Evolutionary conservation across 2,888 invertebrate genomes (phyloP).

Genomic region (Drosophila mercatorum): DNA sequence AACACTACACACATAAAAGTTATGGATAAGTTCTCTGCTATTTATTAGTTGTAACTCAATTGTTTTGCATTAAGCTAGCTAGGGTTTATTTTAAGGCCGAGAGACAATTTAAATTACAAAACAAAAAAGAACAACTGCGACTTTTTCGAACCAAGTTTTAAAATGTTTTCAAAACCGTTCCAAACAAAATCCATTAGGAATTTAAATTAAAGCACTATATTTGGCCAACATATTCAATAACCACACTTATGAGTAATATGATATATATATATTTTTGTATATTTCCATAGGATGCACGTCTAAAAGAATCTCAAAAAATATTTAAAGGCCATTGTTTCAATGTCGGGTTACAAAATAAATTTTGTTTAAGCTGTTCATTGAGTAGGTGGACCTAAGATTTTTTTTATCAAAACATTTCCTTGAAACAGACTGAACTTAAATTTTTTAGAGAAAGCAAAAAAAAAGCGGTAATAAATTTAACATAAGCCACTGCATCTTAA

Average conservation of each 20-base stretch:
- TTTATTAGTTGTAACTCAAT: conserved; percentile 70
- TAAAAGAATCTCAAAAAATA: conserved; percentile 82
- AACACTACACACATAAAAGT: conserved; percentile 55
- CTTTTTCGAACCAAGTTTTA: conserved; percentile 37
- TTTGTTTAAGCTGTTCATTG: conserved; percentile 27
- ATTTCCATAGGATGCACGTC: conserved; percentile 68
- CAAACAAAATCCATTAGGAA: conserved; percentile 50
- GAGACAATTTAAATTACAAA: conserved; percentile 32
- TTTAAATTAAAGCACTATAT: conserved; percentile 29
- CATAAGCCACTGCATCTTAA: conserved; percentile 61
- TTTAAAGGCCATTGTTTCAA: conserved; percentile 31
- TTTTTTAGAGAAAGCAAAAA: conserved; percentile 50
- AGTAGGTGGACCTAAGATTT: conserved; percentile 33
- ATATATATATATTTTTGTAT: conserved; percentile 51
- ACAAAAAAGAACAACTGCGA: conserved; percentile 29
- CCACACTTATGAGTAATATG: conserved; percentile 43
- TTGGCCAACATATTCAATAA: conserved; percentile 54
- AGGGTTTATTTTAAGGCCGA: conserved; percentile 60
- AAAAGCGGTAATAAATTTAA: conserved; percentile 40
- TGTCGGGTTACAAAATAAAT: conserved; percentile 16
- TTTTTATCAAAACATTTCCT: conserved; percentile 73
- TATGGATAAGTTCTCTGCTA: conserved; percentile 67
- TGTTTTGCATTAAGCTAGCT: conserved; percentile 69
- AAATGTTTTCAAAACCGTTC: conserved; percentile 50
- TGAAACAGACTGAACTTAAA: conserved; percentile 75